A percentile compares a stretch with the other conserved stretches of the same genome.
Conservation (phyloP, 2,888 invertebrate species). For the Muschampia plurimacula region DNA sequence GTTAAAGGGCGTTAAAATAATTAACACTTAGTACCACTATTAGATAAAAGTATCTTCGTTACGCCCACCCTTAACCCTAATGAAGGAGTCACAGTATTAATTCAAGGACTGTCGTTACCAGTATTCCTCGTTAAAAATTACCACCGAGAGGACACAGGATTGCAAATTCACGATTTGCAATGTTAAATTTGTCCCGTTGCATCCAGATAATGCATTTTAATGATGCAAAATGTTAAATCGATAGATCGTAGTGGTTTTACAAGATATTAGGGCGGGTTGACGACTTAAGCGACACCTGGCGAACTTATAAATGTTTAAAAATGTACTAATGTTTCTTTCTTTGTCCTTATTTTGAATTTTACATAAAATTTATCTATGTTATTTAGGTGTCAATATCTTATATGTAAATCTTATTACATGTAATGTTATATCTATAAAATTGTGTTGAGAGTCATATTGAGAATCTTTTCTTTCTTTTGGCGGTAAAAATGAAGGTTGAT, state of each 20-base stretch:
- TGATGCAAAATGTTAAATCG: constrained; percentile 79
- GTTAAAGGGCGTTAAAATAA: constrained; percentile 39
- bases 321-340: not conserved
- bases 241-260: constrained; percentile 62
- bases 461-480: too few relatives aligned
- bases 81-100: constrained; percentile 63
- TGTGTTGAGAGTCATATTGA: too few relatives aligned
- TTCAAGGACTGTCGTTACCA: constrained; percentile 74
- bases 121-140: constrained; percentile 81
- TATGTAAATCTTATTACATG: too few relatives aligned
- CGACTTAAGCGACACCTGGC: constrained; percentile 69
- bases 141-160: constrained; percentile 67
- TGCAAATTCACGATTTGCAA: constrained; percentile 83
- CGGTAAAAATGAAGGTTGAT: too few relatives aligned
- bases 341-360: too few relatives aligned
- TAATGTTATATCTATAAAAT: too few relatives aligned
- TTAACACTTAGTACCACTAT: constrained; percentile 39
- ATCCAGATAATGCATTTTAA: constrained; percentile 86
- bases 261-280: constrained; percentile 60
- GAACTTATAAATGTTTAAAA: constrained; percentile 56
- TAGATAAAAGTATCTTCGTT: constrained; percentile 33
- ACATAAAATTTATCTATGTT: too few relatives aligned
- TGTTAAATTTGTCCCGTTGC: constrained; percentile 76
- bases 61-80: constrained; percentile 40
- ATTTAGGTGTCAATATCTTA: too few relatives aligned